phyloP scores from a whole-genome alignment of 2,888 invertebrate species.

The Cerastis leucographa region DNA sequence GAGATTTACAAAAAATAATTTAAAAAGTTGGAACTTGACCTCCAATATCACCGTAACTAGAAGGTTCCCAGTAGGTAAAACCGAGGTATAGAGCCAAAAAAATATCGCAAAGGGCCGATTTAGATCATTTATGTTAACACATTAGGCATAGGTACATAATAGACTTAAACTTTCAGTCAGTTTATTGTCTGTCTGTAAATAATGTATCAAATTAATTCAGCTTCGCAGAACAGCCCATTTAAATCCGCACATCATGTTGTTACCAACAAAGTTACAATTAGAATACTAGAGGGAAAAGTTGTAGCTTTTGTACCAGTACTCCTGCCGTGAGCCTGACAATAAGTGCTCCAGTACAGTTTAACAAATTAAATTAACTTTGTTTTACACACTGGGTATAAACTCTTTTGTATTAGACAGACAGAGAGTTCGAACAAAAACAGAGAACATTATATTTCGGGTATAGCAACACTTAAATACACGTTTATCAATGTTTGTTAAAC shows the following conservation, averaged over 20 bases:
- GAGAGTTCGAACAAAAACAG: not conserved
- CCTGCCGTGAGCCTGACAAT: conserved; percentile 23
- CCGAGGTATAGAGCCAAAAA: too few species aligned
- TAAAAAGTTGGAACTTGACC: too few species aligned
- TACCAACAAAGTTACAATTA: conserved; percentile 33
- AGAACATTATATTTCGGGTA: not conserved
- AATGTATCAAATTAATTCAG: conserved; percentile 15
- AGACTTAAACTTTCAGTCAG: not conserved
- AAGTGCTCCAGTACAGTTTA: conserved; percentile 28
- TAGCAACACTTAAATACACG: not conserved
- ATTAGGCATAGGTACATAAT: not conserved
- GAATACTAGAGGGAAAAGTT: conserved; percentile 38
- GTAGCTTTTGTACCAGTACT: conserved; percentile 3
- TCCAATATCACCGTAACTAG: too few species aligned
- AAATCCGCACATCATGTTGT: conserved; percentile 19
- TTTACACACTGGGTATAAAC: conserved; percentile 10
- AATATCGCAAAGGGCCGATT: too few species aligned
- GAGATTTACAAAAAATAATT: too few species aligned
- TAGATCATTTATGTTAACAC: not conserved
- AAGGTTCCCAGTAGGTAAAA: too few species aligned
- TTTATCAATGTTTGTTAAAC: not conserved
- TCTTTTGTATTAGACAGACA: conserved; percentile 3
- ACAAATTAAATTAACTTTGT: conserved; percentile 46
- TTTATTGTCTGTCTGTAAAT: conserved; percentile 6
- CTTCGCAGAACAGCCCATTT: conserved; percentile 1